Base-by-base conservation (phyloP, 2,888 invertebrate species). In the Lithosia quadra region DNA sequence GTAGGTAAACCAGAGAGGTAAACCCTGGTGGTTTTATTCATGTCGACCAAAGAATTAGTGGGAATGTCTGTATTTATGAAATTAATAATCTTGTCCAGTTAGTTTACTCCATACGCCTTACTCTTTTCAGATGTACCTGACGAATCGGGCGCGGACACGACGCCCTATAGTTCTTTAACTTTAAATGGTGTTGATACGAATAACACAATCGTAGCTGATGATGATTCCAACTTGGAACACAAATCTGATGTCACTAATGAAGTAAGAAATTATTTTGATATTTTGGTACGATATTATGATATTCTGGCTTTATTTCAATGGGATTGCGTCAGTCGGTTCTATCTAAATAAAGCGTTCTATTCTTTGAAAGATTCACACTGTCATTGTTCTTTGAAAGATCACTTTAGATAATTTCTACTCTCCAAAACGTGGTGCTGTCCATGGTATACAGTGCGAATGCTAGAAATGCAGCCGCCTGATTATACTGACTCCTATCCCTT, bases 151-250 rank as follows among this genome's bases (percentile, higher is more conserved):
- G 73, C 81, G 15, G 89, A 92, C 53, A 82, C 88, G 1, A 87
- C 92, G 7, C 73, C 74, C 9, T 88, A 88, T 72, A 89, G 88
- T 60, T 91, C 94, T 2, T 74, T 92, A 39, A 90, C 88, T 28
- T 86, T 90, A 1, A 94, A 94, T 75, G 93, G 92, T 39, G 80
- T 87, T n/a, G 91, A 92, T 56, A 85, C 86, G 4, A 86, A 80
- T 63, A 81, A 83, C 69, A 80, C 75, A 28, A 77, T 84, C 43
- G 80, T 79, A 68, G 68, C 81, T 28, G 86, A 86, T 28, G 80
- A 81, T 55, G 71, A 85, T 22, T 69, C 76, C 7, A 69, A 68
- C n/a, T 62, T 53, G 9, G 83, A 81, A 66, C 80, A 82, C 73
- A 89, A 89, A 63, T 66, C 78, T 62, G 88, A 89, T 69, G 75